phyloP scores from a whole-genome alignment of 2,113 vertebrate species.

The Labrus mixtus region DNA sequence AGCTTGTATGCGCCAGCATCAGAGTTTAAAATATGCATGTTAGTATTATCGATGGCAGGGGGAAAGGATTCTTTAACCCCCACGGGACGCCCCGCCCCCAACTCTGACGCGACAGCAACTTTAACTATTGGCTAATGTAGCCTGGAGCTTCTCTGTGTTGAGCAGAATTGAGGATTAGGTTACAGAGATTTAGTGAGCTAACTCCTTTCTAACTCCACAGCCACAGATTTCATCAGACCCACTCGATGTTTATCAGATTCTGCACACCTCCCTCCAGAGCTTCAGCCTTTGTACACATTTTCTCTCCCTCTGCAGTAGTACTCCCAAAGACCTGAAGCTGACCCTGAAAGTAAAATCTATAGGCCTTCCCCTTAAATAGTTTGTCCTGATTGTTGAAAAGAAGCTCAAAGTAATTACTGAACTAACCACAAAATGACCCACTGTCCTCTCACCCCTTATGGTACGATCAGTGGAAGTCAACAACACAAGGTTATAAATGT shows the following conservation, averaged over 20 bases:
- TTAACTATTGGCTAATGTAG: no score
- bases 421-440: constrained; percentile 1
- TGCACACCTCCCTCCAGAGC: no score
- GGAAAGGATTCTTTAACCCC: no score
- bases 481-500: constrained; percentile 29
- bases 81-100: no score
- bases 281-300: not conserved
- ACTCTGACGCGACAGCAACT: no score
- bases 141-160: no score
- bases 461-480: constrained; percentile 1
- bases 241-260: not conserved
- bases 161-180: not conserved
- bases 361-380: not conserved
- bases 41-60: no score
- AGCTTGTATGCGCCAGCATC: no score
- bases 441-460: not conserved
- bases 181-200: not conserved
- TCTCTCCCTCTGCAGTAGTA: not conserved
- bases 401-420: no score
- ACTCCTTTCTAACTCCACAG: not conserved
- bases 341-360: not conserved
- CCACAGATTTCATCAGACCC: no score
- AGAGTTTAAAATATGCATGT: no score
- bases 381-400: not conserved
- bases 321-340: not conserved